Percentiles rank a stretch among this genome's conserved stretches.
Evolutionary conservation across 37 sponge, comb jelly and placozoan genomes (phyloP).

Genomic region (Lycopodina hypogea): DNA sequence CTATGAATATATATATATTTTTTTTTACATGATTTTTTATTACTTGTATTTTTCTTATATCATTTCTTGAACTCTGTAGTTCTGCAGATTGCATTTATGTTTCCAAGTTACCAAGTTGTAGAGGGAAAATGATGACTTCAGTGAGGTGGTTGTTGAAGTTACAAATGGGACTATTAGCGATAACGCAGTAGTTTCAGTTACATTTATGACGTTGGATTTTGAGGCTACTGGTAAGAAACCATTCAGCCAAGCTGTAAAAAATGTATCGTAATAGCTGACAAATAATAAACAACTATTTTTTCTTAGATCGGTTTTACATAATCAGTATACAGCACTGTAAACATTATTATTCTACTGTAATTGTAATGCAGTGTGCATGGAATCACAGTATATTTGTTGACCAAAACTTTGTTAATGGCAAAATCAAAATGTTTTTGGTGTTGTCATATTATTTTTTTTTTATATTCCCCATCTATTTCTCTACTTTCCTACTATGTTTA

Average conservation of each 20-base stretch:
- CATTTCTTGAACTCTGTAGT: not conserved
- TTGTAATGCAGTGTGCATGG: too few species aligned
- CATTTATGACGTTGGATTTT: constrained; percentile 1
- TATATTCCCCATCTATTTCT: not conserved
- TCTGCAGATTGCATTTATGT: constrained; percentile 29
- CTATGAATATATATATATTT: not conserved
- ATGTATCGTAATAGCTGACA: too few species aligned
- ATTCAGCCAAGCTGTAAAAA: too few species aligned
- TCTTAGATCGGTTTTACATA: too few species aligned
- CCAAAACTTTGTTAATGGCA: too few species aligned
- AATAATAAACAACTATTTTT: too few species aligned
- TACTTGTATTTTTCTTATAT: not conserved
- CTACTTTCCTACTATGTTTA: not conserved
- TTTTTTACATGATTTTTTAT: too few species aligned
- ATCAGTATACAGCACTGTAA: too few species aligned
- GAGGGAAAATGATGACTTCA: not conserved
- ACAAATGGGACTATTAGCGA: not conserved
- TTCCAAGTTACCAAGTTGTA: constrained; percentile 8
- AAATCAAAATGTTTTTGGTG: too few species aligned
- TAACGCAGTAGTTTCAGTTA: not conserved
- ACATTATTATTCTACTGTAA: too few species aligned
- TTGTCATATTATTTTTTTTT: not conserved
- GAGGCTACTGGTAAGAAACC: constrained; percentile 28
- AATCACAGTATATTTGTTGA: too few species aligned
- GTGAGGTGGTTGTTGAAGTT: not conserved